Base-by-base conservation (phyloP, 2,797 vertebrate species). In the Tachyglossus aculeatus region DNA sequence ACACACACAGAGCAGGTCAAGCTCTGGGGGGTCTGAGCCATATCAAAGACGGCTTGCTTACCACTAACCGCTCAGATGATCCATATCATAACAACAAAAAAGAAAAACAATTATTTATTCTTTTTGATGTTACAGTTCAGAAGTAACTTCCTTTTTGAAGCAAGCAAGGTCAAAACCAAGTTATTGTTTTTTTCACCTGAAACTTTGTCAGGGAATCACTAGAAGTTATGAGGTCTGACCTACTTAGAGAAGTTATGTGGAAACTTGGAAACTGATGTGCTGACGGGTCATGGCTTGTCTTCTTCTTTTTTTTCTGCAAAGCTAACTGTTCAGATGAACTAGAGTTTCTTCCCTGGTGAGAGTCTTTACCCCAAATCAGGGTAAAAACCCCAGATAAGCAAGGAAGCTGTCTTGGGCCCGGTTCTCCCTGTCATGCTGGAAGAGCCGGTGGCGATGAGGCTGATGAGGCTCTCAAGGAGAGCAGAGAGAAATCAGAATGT, bases 91-190 rank as follows among this genome's bases (percentile, higher is more conserved):
- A 97, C 96, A 97, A 96, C 95, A 96, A 95, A 96, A 95, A 96
- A 96, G 96, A 96, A 96, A 97, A 97, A 97, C 96, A 97, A 98
- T 99, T 98, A 99, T 98, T 97, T 96, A 99, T 98, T 97, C 96
- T 95, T 96, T 99, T 98, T 98, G 96, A 99, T 96, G 95, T 98
- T 91, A 91, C 91, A 92, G 80, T 88, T 93, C 90, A 91, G 91
- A 92, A 89, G 92, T 91, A 86, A 92, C 88, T 91, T 94, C 93
- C 92, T 88, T 90, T 94, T 93, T 94, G 90, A 93, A 94, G 91
- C 93, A 94, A 94, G 94, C 92, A 95, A 95, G 96, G 96, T 97
- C 95, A 96, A 93, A 95, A 92, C 90, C 90, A 93, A 93, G 91
- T 95, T 93, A 94, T 93, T 94, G 92, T 94, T 90, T 91, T 88